Conservation (phyloP, 2,113 vertebrate genomes). For the Microcebus griseorufus region DNA sequence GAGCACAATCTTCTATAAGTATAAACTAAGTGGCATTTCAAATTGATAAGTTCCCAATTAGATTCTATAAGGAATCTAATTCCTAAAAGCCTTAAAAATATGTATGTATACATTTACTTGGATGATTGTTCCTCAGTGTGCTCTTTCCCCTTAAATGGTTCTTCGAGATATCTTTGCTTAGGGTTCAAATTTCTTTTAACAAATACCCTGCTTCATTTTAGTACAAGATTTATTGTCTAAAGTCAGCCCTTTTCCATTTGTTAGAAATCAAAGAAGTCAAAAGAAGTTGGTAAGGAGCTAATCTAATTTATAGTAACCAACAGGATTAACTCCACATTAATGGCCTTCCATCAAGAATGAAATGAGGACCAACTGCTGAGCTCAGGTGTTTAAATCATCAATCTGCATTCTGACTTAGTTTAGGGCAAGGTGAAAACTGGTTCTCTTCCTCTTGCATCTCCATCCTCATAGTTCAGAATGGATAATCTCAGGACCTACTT, state of each 20-base stretch:
- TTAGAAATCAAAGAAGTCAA: slow-evolving; percentile 28
- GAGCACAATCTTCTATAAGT: slow-evolving; percentile 17
- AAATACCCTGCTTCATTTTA: slow-evolving; percentile 40
- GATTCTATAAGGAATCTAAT: background rate
- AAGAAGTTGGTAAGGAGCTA: slow-evolving; percentile 47
- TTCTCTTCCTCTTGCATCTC: background rate
- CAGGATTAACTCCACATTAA: slow-evolving; percentile 39
- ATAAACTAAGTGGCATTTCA: background rate
- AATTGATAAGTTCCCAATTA: background rate
- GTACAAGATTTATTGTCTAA: slow-evolving; percentile 40
- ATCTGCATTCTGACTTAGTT: background rate
- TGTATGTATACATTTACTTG: background rate
- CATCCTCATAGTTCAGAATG: background rate
- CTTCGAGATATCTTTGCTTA: background rate
- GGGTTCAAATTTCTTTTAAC: slow-evolving; percentile 52
- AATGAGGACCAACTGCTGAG: background rate
- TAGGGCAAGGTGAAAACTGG: background rate
- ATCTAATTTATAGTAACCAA: slow-evolving; percentile 30
- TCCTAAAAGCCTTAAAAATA: slow-evolving; percentile 40
- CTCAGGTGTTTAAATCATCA: background rate
- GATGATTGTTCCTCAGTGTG: background rate
- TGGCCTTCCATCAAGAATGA: slow-evolving; percentile 26
- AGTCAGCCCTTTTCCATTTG: slow-evolving; percentile 9
- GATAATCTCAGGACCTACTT: background rate
- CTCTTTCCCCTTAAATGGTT: background rate